Conservation (phyloP, 2,797 vertebrate genomes). For the Rousettus madagascariensis region DNA sequence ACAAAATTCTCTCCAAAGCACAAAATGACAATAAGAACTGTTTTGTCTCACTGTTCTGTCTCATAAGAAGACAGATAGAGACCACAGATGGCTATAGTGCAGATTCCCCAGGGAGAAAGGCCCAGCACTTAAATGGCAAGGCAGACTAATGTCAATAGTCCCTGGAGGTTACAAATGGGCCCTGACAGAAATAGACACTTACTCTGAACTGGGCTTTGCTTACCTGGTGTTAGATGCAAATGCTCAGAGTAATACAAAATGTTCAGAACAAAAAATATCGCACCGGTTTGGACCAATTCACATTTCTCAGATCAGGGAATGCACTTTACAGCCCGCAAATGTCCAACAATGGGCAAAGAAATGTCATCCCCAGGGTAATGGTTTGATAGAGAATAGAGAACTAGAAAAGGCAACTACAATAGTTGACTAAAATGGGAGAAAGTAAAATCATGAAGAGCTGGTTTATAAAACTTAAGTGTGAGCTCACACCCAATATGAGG, state of each 20-base stretch:
- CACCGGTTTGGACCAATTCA: neutral
- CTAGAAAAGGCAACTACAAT: neutral
- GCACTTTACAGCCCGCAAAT: neutral
- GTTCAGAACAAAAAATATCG: neutral
- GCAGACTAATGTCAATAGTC: neutral
- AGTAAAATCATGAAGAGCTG: neutral
- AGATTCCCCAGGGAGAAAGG: neutral
- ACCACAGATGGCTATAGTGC: neutral
- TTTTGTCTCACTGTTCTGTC: neutral
- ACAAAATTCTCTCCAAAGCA: neutral
- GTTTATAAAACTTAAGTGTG: neutral
- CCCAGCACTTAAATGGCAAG: neutral
- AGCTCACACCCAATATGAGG: neutral
- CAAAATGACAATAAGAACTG: neutral
- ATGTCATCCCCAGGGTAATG: neutral
- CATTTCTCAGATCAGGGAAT: neutral
- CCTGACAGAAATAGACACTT: too few relatives aligned
- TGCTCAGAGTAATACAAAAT: neutral
- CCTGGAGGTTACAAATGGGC: neutral
- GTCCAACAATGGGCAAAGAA: neutral
- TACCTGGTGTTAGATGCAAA: neutral
- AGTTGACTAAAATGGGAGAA: neutral
- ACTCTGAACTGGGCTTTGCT: neutral
- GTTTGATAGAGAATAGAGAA: neutral
- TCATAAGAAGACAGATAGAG: neutral